Conservation (phyloP, 1,140 invertebrate genomes). For the Grapholita molesta region DNA sequence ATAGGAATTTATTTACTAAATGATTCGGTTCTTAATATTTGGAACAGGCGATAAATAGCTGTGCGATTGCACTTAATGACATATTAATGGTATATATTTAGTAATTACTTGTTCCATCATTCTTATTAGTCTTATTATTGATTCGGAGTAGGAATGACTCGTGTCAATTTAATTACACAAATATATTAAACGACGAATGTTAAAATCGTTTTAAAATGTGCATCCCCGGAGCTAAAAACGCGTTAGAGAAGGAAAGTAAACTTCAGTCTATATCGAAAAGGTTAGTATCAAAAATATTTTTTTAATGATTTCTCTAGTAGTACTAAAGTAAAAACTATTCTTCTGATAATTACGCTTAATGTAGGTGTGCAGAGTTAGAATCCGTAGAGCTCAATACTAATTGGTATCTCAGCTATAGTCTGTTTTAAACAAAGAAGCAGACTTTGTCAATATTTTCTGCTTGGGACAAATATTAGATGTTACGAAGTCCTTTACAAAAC, state of each 20-base stretch:
- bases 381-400: too few species aligned
- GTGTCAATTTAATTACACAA: slow-evolving; percentile 12
- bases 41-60: background rate
- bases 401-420: too few species aligned
- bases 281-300: slow-evolving; percentile 25
- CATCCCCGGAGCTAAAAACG: slow-evolving; percentile 33
- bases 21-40: background rate
- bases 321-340: background rate
- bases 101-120: slow-evolving; percentile 32
- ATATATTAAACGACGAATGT: background rate
- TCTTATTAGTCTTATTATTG: slow-evolving; percentile 24
- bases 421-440: too few species aligned
- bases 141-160: slow-evolving; percentile 21
- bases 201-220: slow-evolving; percentile 35
- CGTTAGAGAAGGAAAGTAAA: slow-evolving; percentile 25
- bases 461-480: too few species aligned
- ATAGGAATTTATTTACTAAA: background rate
- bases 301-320: background rate
- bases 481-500: too few species aligned
- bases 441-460: too few species aligned
- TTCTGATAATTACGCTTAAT: too few species aligned
- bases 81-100: slow-evolving; percentile 60
- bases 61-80: slow-evolving; percentile 45
- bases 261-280: slow-evolving; percentile 47
- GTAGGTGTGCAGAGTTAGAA: too few species aligned